Base-by-base conservation (phyloP, 1,140 invertebrate genomes). In the Bombyx mandarina region DNA sequence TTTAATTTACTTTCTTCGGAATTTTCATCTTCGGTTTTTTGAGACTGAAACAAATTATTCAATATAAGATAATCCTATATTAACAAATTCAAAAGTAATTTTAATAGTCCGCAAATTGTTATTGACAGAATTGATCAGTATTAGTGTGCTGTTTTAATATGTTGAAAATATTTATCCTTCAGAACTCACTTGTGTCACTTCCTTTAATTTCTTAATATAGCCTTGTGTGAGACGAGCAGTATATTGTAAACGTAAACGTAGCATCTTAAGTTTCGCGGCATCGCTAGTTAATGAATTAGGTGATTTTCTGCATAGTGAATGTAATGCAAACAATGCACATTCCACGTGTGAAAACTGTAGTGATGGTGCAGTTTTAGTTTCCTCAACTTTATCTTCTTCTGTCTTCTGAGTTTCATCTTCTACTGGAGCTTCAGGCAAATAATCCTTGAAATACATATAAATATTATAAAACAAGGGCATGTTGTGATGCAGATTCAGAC, bases 311-410 rank as follows among this genome's bases (percentile, higher is more conserved):
- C 93, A 95, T n/a, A 99, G 75, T 61, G 95, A 94, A 83, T 99
- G 97, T 66, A 99, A 93, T 9, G 94, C 90, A 82, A 92, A 98
- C 67, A 99, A 90, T 26, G 98, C 88, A 90, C 96, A 98, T 89
- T 99, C 97, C 1, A 99, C 95, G 75, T 95, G 93, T 52, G 96
- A 96, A 79, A 98, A 98, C 73, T 98, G 93, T 47, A 98, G 90
- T 65, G 93, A 94, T 49, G 96, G 95, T 54, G 89, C 88, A 58
- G 90, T n/a, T 57, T 65, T 66, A 18, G 65, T 51, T 3, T 69
- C 69, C 49, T 82, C 81, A 10, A 58, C 42, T 56, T 86, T 75
- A 52, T 78, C 78, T 22, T 84, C 81, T 51, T 51, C 26, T 89
- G 91, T 63, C 74, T 73, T 88, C 73, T 90, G 90, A 52, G 73